These are phyloP conservation scores for Acromyrmex echinatior DNA, from an alignment of 1,140 invertebrate genomes.

Conservation along the genomic window DNA sequence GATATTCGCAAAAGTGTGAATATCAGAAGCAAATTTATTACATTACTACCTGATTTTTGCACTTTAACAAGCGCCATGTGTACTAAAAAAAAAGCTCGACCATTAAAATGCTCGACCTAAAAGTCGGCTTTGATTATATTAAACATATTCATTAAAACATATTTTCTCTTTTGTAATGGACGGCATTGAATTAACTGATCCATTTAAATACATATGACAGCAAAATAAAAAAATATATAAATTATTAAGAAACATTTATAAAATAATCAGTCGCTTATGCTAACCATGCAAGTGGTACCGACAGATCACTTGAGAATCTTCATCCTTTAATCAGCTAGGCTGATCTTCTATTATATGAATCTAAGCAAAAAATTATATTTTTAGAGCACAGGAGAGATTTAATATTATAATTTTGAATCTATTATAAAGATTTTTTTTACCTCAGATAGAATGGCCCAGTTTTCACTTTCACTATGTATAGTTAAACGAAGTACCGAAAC, in stretches of 20 bases:
- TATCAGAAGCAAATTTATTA: neutral
- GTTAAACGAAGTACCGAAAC: constrained; percentile 91
- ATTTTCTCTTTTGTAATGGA: constrained; percentile 48
- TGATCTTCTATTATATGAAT: constrained; percentile 82
- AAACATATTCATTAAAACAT: constrained; percentile 2
- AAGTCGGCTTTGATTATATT: neutral
- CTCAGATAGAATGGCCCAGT: constrained; percentile 97
- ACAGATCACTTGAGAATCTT: constrained; percentile 53
- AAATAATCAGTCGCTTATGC: constrained; percentile 18
- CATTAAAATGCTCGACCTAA: constrained; percentile 18
- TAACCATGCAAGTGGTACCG: constrained; percentile 68
- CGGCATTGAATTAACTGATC: constrained; percentile 57
- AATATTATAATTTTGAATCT: constrained; percentile 12
- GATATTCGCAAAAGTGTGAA: constrained; percentile 5
- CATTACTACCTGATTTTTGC: neutral
- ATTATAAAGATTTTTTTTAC: constrained; percentile 86
- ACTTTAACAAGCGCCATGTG: constrained; percentile 5
- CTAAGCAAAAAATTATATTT: constrained; percentile 63
- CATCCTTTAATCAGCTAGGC: constrained; percentile 76
- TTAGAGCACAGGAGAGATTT: constrained; percentile 8
- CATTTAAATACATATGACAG: constrained; percentile 28
- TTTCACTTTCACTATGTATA: constrained; percentile 93
- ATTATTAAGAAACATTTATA: constrained; percentile 66
- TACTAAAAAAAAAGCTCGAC: neutral
- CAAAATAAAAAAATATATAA: constrained; percentile 56